Conservation (phyloP, 2,888 invertebrate genomes). For the Leucophenga montana region DNA sequence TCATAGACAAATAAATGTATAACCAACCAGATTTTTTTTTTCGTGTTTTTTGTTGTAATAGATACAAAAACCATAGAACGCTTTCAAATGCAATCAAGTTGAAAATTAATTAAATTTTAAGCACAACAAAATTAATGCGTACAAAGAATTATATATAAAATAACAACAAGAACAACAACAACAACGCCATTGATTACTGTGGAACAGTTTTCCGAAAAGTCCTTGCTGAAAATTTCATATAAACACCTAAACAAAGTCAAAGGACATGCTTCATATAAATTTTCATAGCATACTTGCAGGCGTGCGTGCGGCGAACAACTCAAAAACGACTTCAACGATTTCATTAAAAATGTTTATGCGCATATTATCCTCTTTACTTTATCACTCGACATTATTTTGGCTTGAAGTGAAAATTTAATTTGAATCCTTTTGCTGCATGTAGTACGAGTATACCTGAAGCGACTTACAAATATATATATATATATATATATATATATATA, state of each 20-base stretch:
- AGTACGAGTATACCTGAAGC: no score
- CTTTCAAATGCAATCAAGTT: slow-evolving; percentile 72
- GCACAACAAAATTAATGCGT: slow-evolving; percentile 64
- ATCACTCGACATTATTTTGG: slow-evolving; percentile 34
- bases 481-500: no score
- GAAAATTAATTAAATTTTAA: slow-evolving; percentile 72
- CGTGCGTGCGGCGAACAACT: not conserved
- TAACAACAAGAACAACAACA: not conserved
- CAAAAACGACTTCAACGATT: slow-evolving; percentile 46
- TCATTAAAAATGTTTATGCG: slow-evolving; percentile 67
- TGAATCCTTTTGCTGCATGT: slow-evolving; percentile 19
- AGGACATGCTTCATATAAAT: not conserved
- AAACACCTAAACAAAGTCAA: slow-evolving; percentile 23
- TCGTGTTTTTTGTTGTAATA: slow-evolving; percentile 20
- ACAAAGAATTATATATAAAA: slow-evolving; percentile 32
- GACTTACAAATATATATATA: no score
- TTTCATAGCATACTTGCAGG: not conserved
- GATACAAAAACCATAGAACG: slow-evolving; percentile 48
- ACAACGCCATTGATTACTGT: no score
- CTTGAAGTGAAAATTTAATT: slow-evolving; percentile 54
- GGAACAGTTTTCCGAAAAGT: slow-evolving; percentile 35
- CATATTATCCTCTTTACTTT: slow-evolving; percentile 62
- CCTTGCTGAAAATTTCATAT: slow-evolving; percentile 30
- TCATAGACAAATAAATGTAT: slow-evolving; percentile 31
- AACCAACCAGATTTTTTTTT: slow-evolving; percentile 27